Percentiles rank a stretch among this genome's conserved stretches.
These are phyloP conservation scores for Acromyrmex heyeri DNA, from an alignment of 1,140 invertebrate genomes.

Conservation along the genomic window DNA sequence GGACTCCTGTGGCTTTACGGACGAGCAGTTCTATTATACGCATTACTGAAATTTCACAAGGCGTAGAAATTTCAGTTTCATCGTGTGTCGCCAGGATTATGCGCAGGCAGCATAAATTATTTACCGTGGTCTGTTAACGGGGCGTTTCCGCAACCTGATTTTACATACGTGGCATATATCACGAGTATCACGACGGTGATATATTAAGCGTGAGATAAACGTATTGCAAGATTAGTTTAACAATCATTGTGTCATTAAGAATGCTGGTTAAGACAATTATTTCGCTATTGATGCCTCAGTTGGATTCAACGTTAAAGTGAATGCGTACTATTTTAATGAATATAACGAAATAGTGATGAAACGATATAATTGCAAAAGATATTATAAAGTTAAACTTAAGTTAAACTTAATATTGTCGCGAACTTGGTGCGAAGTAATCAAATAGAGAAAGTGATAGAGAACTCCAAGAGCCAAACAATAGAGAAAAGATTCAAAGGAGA, in stretches of 20 bases:
- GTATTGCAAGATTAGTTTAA: background rate
- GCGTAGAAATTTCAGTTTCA: constrained; percentile 50
- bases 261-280: background rate
- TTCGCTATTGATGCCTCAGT: background rate
- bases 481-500: background rate
- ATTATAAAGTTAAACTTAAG: background rate
- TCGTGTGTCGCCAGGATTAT: constrained; percentile 29
- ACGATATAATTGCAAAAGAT: background rate
- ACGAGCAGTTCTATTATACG: constrained; percentile 28
- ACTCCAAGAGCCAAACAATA: background rate
- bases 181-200: constrained; percentile 7
- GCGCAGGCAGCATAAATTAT: constrained; percentile 44
- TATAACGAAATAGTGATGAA: background rate
- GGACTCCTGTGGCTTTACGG: constrained; percentile 18
- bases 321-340: background rate
- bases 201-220: constrained; percentile 47
- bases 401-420: background rate
- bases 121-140: constrained; percentile 51
- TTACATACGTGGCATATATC: constrained; percentile 19
- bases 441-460: background rate
- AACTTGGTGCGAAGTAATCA: background rate
- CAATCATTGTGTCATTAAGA: constrained; percentile 3
- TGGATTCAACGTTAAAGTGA: background rate
- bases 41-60: constrained; percentile 56
- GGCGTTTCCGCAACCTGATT: constrained; percentile 43